A percentile compares a stretch with the other conserved stretches of the same genome.
Evolutionary conservation across 2,113 vertebrate species (phyloP).

Genomic region (Abramis brama): DNA sequence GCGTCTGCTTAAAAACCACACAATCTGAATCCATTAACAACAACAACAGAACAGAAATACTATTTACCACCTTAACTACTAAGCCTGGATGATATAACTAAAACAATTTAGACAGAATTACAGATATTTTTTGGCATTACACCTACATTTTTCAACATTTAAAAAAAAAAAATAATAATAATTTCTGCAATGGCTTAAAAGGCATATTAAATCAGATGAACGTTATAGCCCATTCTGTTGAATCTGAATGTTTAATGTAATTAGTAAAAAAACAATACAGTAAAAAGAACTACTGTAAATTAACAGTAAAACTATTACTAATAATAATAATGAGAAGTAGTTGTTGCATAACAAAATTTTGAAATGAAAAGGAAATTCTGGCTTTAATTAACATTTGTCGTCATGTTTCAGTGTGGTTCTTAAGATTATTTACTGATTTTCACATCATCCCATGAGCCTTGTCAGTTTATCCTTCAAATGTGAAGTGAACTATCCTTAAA

Average conservation of each 20-base stretch:
- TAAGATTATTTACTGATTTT: not conserved
- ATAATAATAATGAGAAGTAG: not conserved
- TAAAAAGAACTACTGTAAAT: not conserved
- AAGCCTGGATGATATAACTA: not conserved
- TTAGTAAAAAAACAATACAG: not conserved
- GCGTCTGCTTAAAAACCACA: constrained; percentile 12
- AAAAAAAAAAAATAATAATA: too few species aligned
- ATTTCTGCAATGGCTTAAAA: not conserved
- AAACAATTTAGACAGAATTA: not conserved
- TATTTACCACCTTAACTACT: not conserved
- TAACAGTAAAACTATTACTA: not conserved
- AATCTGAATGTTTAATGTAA: not conserved
- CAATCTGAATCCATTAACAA: constrained; percentile 4
- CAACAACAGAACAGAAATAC: constrained; percentile 3
- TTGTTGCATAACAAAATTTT: not conserved
- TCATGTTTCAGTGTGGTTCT: not conserved
- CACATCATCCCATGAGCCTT: too few species aligned
- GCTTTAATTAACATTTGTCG: not conserved
- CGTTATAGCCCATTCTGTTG: not conserved
- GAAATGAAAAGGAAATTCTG: not conserved
- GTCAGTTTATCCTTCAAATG: too few species aligned
- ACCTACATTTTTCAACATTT: not conserved
- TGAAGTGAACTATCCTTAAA: too few species aligned
- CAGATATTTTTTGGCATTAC: not conserved
- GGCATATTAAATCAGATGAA: not conserved